phyloP scores from a whole-genome alignment of 2,113 vertebrate genomes.

The Mastomys natalensis region DNA sequence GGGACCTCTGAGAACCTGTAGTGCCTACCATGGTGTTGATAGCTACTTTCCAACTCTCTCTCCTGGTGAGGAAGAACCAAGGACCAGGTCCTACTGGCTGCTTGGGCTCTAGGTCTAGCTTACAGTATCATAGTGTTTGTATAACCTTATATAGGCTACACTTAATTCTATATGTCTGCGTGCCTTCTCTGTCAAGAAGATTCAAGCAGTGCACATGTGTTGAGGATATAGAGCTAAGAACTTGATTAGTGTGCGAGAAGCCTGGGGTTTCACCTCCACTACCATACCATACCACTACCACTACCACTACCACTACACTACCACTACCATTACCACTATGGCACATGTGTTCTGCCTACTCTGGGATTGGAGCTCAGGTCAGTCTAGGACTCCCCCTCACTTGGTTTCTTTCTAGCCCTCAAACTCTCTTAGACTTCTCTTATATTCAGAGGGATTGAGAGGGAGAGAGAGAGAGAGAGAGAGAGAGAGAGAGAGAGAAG shows the following conservation, averaged over 20 bases:
- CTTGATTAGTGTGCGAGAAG: background rate
- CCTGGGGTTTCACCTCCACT: background rate
- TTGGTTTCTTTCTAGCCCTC: background rate
- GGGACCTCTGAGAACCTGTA: background rate
- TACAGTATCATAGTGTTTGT: background rate
- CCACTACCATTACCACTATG: no score
- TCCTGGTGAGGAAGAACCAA: background rate
- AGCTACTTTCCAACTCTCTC: accelerated
- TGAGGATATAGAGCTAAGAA: background rate
- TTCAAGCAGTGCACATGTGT: background rate
- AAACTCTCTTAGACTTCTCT: background rate
- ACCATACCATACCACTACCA: no score
- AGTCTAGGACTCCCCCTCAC: background rate
- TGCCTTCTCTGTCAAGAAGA: background rate
- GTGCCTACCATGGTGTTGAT: background rate
- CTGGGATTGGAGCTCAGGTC: background rate
- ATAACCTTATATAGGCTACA: background rate
- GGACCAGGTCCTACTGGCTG: background rate
- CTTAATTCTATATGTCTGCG: background rate
- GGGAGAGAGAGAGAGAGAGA: background rate
- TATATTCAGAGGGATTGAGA: background rate
- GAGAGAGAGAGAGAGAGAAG: background rate
- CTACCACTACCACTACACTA: background rate
- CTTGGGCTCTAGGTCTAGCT: background rate
- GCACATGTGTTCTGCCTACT: background rate